Evolutionary conservation across 2,888 invertebrate genomes (phyloP).

Genomic region (Petrophora chlorosata): DNA sequence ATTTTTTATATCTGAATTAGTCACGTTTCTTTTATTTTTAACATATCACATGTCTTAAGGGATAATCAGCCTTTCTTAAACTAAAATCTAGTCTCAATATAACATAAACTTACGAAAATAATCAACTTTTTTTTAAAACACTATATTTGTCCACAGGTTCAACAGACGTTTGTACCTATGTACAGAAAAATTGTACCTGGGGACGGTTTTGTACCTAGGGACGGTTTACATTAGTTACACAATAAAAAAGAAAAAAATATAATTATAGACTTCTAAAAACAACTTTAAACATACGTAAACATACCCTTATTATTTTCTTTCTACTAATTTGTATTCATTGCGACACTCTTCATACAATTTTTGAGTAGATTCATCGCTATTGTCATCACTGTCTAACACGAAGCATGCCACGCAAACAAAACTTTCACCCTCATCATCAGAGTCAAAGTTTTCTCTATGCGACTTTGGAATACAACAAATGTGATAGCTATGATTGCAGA

Average conservation of each 20-base stretch:
- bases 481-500: constrained; percentile 20
- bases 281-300: neutral
- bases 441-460: constrained; percentile 10
- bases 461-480: constrained; percentile 14
- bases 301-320: no score
- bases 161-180: constrained; percentile 20
- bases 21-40: constrained; percentile 7
- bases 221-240: constrained; percentile 13
- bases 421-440: constrained; percentile 11
- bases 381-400: constrained; percentile 8
- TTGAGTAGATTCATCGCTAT: constrained; percentile 21
- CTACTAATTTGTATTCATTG: constrained; percentile 13
- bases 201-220: constrained; percentile 22
- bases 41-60: constrained; percentile 13
- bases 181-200: constrained; percentile 21
- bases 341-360: constrained; percentile 19
- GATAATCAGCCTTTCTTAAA: constrained; percentile 17
- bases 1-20: constrained; percentile 7
- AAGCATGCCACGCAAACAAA: constrained; percentile 7
- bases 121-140: constrained; percentile 16
- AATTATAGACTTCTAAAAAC: neutral
- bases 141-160: constrained; percentile 17
- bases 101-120: neutral
- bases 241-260: constrained; percentile 7
- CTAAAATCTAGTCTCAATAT: constrained; percentile 4